These are phyloP conservation scores for Pelodytes ibericus DNA, from an alignment of 2,797 vertebrate species.

Conservation along the genomic window DNA sequence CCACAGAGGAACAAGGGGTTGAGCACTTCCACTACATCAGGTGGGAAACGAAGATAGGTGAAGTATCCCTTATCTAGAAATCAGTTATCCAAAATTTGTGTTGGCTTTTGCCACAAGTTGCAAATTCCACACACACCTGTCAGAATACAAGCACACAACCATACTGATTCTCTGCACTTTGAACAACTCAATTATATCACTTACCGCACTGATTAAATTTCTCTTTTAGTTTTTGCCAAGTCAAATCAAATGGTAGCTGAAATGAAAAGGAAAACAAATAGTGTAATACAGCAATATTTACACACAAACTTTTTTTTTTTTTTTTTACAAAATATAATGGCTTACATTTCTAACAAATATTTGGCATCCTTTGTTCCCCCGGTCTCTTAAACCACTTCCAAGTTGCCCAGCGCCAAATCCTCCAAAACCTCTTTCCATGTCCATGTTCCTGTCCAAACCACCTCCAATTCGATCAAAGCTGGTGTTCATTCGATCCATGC, in stretches of 20 bases:
- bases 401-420: conserved; percentile 81
- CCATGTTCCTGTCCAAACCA: conserved; percentile 81
- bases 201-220: conserved; percentile 96
- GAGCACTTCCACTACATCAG: too few species aligned
- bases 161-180: too few species aligned
- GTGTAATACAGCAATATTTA: not conserved
- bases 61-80: too few species aligned
- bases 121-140: too few species aligned
- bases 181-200: too few species aligned
- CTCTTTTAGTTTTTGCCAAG: conserved; percentile 98
- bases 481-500: conserved; percentile 91
- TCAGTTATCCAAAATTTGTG: too few species aligned
- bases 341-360: conserved; percentile 99
- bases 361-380: conserved; percentile 92
- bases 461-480: conserved; percentile 87
- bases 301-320: not conserved
- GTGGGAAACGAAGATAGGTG: too few species aligned
- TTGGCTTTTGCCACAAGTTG: too few species aligned
- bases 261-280: conserved; percentile 61
- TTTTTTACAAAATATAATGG: not conserved
- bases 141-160: too few species aligned
- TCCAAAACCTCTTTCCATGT: conserved; percentile 86
- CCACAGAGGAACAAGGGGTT: too few species aligned
- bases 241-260: conserved; percentile 96
- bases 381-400: conserved; percentile 85